Evolutionary conservation across 1,140 invertebrate genomes (phyloP), one percentile per base, ranked within the genome.

Genomic region (Lutraria rhynchaena): DNA sequence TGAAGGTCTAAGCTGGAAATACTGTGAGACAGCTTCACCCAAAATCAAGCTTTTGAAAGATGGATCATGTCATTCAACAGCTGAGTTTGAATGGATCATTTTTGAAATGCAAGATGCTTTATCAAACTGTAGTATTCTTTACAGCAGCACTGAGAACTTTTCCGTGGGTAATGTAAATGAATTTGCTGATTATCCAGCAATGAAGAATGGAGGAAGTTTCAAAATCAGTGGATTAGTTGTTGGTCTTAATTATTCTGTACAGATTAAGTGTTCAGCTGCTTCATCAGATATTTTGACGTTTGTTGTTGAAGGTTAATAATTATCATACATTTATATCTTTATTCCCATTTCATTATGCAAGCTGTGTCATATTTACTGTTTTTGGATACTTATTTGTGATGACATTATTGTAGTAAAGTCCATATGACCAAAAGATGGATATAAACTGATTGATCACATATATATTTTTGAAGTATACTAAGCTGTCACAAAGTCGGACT

Each of bases 21-120:
- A 17, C 15, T 46, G 63, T 49, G 19, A 37, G 15, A 11, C 63
- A 29, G 63, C 44, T 51, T n/a, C 19, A 51, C 63, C 63, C 44
- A 41, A 46, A 49, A 71, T 71, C 35, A 71, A 31, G 37, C 27
- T 71, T n/a, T 44, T 51, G 22, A n/a, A n/a, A 1, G n/a, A 31
- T 11, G 37, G 29, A 37, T 55, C 69, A 5, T 71, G 69, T 22
- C 3, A 19, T 35, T 29, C 69, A 31, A 29, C n/a, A 17, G 69
- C 69, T n/a, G 19, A 71, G 41, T 71, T 71, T 71, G 69, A 71
- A 33, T 71, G 69, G 69, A 11, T 71, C 17, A 71, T 71, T 22
- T 41, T 57, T 35, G 49, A 35, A 31, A 46, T 33, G 24, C 29
- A 53, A 2, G 22, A 35, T 35, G 51, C 31, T n/a, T 31, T 55